Base-by-base conservation (phyloP, 2,797 vertebrate genomes). In the Paedocypris micromegethes region DNA sequence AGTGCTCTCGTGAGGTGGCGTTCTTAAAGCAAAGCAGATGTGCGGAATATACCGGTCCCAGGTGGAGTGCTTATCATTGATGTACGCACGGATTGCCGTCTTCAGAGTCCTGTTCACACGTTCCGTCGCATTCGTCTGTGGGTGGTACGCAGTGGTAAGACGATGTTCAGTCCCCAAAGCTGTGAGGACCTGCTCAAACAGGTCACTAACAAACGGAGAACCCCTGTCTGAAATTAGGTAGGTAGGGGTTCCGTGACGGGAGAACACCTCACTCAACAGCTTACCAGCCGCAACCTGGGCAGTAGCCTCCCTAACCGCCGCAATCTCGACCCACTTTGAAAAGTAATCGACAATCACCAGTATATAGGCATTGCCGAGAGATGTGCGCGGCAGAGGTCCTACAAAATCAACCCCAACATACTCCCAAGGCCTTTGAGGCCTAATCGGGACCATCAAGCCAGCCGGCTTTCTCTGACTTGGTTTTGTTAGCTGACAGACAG, bases 261-360 rank as follows among this genome's bases (percentile, higher is more conserved):
- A 48, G 9, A 58, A 53, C 6, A 60, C 49, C 39, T 68, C 48
- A 38, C 40, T 59, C 3, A 59, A 5, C 2, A 60, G 2, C 45
- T 59, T 68, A 43, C 23, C 5, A 0, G 66, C 42, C 0, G 66
- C 57, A 0, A 68, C 49, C 7, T 68, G 57, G 9, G 66, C 66
- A 3, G 48, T 68, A 6, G 66, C 56, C n/a, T 59, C 45, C 52
- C 66, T 52, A 64, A n/a, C n/a, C n/a, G n/a, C n/a, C n/a, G n/a
- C n/a, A n/a, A n/a, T n/a, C n/a, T n/a, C n/a, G n/a, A n/a, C 37
- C 72, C 59, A 73, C 46, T 68, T 68, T 5, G 45, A 55, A 9
- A 68, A 73, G n/a, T 64, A 68, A 7, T 63, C 47, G 0, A 68
- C 58, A 58, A 62, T 68, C 0, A 62, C 43, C 4, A 68, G 3